A percentile compares a stretch with the other conserved stretches of the same genome.
These are phyloP conservation scores for Argynnis bischoffii DNA, from an alignment of 2,888 invertebrate genomes.

Conservation along the genomic window DNA sequence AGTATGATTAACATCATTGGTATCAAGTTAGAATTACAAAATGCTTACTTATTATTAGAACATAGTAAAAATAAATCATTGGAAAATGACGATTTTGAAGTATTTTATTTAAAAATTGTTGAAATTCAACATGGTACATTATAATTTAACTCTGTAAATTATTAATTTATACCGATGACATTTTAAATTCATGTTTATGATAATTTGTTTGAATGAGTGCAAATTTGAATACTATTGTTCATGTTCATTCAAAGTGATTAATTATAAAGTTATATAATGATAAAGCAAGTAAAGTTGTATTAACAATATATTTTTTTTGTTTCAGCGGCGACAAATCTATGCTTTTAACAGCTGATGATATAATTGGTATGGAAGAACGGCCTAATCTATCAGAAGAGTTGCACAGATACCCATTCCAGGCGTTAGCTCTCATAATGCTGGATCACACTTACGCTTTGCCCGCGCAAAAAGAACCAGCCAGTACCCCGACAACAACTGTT, in stretches of 20 bases:
- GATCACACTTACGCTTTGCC: slow-evolving; percentile 79
- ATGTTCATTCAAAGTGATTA: neutral
- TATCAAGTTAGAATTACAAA: neutral
- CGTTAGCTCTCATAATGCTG: slow-evolving; percentile 74
- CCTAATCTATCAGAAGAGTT: slow-evolving; percentile 75
- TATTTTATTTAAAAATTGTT: no score
- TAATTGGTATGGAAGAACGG: slow-evolving; percentile 77
- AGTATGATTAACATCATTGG: slow-evolving; percentile 47
- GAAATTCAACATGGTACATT: no score
- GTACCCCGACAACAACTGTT: slow-evolving; percentile 45
- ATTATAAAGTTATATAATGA: neutral
- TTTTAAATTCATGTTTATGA: no score
- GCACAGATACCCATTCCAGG: slow-evolving; percentile 74
- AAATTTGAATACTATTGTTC: no score
- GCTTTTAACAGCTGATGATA: slow-evolving; percentile 74
- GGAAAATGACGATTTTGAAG: no score
- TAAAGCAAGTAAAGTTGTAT: neutral
- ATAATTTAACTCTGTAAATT: no score
- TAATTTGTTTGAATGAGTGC: no score
- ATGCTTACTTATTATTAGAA: no score
- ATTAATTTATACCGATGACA: no score
- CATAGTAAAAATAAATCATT: no score
- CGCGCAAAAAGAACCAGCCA: slow-evolving; percentile 65
- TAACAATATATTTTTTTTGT: slow-evolving; percentile 40
- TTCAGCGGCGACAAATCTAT: slow-evolving; percentile 78